These are phyloP conservation scores for Sitta carolinensis DNA, from an alignment of 2,797 vertebrate genomes.

Conservation along the genomic window DNA sequence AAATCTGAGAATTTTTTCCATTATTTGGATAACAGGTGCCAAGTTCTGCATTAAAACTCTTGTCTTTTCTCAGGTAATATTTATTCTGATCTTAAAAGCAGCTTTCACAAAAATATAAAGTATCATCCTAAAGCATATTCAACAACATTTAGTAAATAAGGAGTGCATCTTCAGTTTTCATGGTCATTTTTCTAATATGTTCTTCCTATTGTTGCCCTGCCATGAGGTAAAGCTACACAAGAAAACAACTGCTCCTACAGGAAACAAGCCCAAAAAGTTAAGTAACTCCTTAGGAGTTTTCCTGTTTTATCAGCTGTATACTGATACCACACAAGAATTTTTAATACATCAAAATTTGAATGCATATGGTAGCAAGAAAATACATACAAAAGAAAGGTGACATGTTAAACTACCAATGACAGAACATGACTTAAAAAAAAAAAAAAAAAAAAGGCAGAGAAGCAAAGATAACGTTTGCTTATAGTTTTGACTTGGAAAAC, in stretches of 20 bases:
- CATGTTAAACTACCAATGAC: background rate
- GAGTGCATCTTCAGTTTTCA: background rate
- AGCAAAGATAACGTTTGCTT: background rate
- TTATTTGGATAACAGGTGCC: background rate
- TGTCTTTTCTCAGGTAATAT: background rate
- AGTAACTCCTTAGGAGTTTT: background rate
- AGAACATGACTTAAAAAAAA: background rate
- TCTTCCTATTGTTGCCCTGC: background rate
- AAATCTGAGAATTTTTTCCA: background rate
- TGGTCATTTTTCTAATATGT: background rate
- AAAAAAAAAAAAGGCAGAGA: background rate
- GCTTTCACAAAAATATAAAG: background rate
- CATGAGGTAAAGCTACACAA: background rate
- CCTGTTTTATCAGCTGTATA: background rate
- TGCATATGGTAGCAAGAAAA: background rate
- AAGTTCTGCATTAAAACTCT: background rate
- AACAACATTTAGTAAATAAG: background rate
- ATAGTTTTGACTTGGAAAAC: constrained; percentile 11
- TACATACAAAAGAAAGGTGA: background rate
- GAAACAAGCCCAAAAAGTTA: background rate
- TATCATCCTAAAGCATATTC: background rate
- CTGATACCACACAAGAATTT: background rate
- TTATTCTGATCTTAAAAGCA: background rate
- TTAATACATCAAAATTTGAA: background rate
- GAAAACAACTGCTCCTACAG: background rate